Evolutionary conservation across 2,888 invertebrate genomes (phyloP), one percentile per base, ranked within the genome.

Genomic region (Asteroscopus sphinx): DNA sequence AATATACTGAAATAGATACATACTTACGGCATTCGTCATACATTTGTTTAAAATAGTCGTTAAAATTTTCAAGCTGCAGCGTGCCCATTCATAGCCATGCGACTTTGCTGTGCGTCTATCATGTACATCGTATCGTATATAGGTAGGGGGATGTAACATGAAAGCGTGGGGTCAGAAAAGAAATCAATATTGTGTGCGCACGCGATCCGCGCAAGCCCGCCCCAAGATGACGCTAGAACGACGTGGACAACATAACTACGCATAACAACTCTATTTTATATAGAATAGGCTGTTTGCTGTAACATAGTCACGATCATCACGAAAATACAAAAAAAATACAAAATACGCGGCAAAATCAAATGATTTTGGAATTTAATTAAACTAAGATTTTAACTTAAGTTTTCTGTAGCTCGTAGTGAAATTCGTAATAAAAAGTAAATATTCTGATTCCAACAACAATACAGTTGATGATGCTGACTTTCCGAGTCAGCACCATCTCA

Each of bases 111-210:
- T 47, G 21, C 42, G 54, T 41, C 58, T 56, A 61, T 68, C 25
- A 44, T 56, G 51, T 68, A 51, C 49, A 73, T 67, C 65, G 62
- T 57, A 52, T 56, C 44, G 57, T 68, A n/a, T n/a, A n/a, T n/a
- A 75, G 54, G 60, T 66, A 77, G 67, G 76, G 74, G 81, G 79
- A 80, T 72, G 81, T 74, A 77, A 70, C 67, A 65, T 63, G 61
- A 59, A 69, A 65, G 61, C 66, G 72, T 60, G 78, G 85, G 85
- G 82, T 77, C 61, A 73, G 62, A 62, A 60, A 72, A 68, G 76
- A 86, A 87, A 90, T 90, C 90, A 86, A 90, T 90, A 90, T 54
- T 55, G 79, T 78, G 85, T 90, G 90, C 90, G 90, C 90, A 90
- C 90, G 90, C 90, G 90, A 89, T 90, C 83, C 76, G 82, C 83